phyloP scores from a whole-genome alignment of 2,113 vertebrate genomes.

The Cyprinodon variegatus region DNA sequence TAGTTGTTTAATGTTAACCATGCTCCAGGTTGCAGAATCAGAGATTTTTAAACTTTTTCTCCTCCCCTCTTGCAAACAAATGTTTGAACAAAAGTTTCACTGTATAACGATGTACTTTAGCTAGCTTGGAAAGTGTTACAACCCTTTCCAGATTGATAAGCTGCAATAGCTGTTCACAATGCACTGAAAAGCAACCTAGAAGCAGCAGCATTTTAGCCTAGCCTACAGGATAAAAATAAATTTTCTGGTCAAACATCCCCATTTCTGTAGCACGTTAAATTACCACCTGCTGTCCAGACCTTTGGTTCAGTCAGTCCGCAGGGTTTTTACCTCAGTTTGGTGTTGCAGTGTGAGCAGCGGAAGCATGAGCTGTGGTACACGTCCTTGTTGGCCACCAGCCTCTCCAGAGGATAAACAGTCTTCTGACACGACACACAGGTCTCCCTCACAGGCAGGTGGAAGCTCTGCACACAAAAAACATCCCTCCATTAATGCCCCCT shows the following conservation, averaged over 20 bases:
- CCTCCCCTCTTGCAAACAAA: too few species aligned
- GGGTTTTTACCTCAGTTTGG: slow-evolving; percentile 88
- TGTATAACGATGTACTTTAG: too few species aligned
- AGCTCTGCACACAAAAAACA: slow-evolving; percentile 79
- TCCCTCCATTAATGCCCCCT: background rate
- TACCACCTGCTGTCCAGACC: background rate
- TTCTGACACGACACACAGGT: slow-evolving; percentile 91
- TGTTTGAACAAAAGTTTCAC: too few species aligned
- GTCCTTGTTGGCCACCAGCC: slow-evolving; percentile 94
- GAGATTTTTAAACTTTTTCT: too few species aligned
- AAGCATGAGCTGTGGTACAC: slow-evolving; percentile 94
- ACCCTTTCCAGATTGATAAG: too few species aligned
- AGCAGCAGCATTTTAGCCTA: background rate
- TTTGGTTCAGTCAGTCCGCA: background rate
- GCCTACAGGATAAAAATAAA: background rate
- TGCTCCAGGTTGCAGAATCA: too few species aligned
- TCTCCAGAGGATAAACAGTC: slow-evolving; percentile 96
- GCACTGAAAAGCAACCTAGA: too few species aligned
- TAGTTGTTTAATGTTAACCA: too few species aligned
- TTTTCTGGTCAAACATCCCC: background rate
- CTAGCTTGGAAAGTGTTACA: too few species aligned
- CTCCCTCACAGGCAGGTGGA: slow-evolving; percentile 85
- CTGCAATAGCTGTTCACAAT: too few species aligned
- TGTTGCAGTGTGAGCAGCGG: slow-evolving; percentile 95
- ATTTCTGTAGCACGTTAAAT: background rate